Evolutionary conservation across 2,113 vertebrate species (phyloP).

Genomic region (Zosterops lateralis): DNA sequence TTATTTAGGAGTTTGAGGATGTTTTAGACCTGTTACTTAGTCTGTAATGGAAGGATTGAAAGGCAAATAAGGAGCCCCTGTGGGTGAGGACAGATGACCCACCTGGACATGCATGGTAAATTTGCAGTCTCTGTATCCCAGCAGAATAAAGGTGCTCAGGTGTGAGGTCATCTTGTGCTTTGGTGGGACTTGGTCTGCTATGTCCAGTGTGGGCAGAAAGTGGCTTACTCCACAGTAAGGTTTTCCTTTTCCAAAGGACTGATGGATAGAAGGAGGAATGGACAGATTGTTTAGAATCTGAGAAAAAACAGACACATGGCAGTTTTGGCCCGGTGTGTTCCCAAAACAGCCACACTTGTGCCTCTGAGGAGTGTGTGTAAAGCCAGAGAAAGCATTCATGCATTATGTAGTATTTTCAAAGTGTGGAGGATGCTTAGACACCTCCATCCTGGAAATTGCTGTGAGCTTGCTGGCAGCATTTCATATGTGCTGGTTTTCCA

Average conservation of each 20-base stretch:
- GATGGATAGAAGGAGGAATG: not conserved
- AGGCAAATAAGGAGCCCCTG: not conserved
- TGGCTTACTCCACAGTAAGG: not conserved
- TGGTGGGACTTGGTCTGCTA: not conserved
- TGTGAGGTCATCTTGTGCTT: not conserved
- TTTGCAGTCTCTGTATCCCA: not conserved
- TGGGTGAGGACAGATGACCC: not conserved
- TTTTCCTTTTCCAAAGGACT: not conserved
- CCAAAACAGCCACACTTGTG: not conserved
- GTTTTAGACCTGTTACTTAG: not conserved
- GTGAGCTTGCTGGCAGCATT: not conserved
- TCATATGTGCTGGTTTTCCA: slow-evolving; percentile 15
- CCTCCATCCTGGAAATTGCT: slow-evolving; percentile 41
- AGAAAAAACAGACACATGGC: not conserved
- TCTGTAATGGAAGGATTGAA: not conserved
- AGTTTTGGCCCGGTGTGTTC: not conserved
- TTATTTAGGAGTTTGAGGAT: not conserved
- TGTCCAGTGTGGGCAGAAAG: not conserved
- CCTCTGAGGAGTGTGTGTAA: not conserved
- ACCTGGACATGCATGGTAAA: accelerated
- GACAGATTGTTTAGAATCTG: not conserved
- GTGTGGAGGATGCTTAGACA: slow-evolving; percentile 48
- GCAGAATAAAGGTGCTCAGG: not conserved
- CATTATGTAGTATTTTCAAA: slow-evolving; percentile 49
- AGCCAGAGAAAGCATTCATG: slow-evolving; percentile 37